Evolutionary conservation across 2,113 vertebrate genomes (phyloP), one percentile per base, ranked within the genome.

Genomic region (Nymphicus hollandicus): DNA sequence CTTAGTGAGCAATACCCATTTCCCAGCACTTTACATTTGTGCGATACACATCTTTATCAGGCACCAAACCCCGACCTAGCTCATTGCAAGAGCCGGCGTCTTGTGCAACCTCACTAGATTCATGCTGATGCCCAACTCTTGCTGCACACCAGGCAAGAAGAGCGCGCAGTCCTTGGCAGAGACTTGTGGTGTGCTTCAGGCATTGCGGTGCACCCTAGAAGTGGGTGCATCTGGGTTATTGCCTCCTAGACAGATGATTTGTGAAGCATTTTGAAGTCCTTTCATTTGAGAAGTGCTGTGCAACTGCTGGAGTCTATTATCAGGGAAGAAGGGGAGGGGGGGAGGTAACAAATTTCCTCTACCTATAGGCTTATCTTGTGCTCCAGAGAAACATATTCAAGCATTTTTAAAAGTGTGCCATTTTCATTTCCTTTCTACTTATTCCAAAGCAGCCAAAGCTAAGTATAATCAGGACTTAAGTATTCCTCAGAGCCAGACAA

Each of bases 391-490:
- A 74, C 63, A 84, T 7, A 91, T 85, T 37, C 28, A 35, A 90
- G 80, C 88, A 56, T 81, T 68, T 89, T 79, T 69, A 93, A 68
- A 93, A 92, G 60, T 16, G 31, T 91, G 77, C 73, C 89, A 55
- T 92, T 93, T 91, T 81, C 91, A 87, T 91, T 96, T 91, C 86
- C 91, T 96, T 78, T 92, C 91, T 95, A 85, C 95, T 94, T 94
- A 94, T 76, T 91, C 91, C 86, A 89, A 88, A 91, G 83, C 83
- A 96, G 86, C 47, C 95, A 73, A 95, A 94, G 92, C 88, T 84
- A 82, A 95, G 88, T 79, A 89, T 92, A 94, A 91, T 94, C 88
- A 95, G 89, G 91, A 87, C 94, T 93, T 93, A 96, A 96, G 78
- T 81, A 63, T 77, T 94, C 91, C 88, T 95, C 31, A 61, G 84